phyloP scores from a whole-genome alignment of 2,888 invertebrate genomes.

The Gastrophysa polygoni region DNA sequence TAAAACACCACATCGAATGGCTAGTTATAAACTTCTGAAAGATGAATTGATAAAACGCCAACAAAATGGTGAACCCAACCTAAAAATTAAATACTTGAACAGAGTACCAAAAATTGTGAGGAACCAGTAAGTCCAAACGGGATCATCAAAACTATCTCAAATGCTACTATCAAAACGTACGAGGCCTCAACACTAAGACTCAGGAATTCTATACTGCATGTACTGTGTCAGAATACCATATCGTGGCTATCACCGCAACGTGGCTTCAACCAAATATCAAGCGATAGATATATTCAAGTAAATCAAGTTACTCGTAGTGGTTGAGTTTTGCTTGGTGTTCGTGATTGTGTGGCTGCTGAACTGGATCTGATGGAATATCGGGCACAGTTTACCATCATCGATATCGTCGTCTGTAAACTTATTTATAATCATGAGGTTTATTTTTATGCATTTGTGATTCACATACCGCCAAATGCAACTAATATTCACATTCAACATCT shows the following conservation, averaged over 20 bases:
- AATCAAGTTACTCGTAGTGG: background rate
- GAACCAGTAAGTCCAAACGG: background rate
- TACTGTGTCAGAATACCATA: background rate
- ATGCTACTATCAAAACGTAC: constrained; percentile 1
- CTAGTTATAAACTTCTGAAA: background rate
- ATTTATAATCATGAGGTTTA: too few relatives aligned
- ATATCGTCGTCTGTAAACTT: constrained; percentile 2
- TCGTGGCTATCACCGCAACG: background rate
- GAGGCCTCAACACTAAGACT: background rate
- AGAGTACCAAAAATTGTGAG: background rate
- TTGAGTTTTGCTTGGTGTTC: background rate
- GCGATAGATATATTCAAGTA: background rate
- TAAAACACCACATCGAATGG: too few relatives aligned
- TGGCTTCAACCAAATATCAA: constrained; percentile 4
- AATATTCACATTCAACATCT: too few relatives aligned
- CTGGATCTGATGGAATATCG: background rate
- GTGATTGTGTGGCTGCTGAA: background rate
- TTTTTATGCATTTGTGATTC: too few relatives aligned
- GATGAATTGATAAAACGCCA: background rate
- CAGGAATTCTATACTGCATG: background rate
- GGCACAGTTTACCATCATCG: background rate
- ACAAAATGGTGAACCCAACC: background rate
- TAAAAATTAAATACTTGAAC: background rate
- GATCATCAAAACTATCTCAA: background rate
- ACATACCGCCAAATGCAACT: too few relatives aligned